phyloP scores from a whole-genome alignment of 2,888 invertebrate species.

The Chaitophorus viminalis region DNA sequence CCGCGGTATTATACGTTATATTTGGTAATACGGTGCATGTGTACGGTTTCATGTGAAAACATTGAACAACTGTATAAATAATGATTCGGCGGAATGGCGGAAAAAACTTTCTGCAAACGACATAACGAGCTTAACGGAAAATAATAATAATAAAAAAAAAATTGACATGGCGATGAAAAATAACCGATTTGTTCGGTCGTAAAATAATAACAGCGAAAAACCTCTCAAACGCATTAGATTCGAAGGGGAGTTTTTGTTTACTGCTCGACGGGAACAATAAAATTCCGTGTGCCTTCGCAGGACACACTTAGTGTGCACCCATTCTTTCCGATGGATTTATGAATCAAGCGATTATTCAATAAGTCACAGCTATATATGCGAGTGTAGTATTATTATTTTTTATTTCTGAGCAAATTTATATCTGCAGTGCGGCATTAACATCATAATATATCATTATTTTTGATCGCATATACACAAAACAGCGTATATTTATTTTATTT shows the following conservation, averaged over 20 bases:
- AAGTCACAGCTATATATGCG: no score
- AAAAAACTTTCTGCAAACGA: conserved; percentile 15
- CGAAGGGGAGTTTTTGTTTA: no score
- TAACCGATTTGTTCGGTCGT: background rate
- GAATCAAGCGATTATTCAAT: background rate
- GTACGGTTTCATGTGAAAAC: background rate
- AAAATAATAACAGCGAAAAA: background rate
- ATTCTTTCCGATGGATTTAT: conserved; percentile 21
- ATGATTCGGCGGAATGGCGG: conserved; percentile 13
- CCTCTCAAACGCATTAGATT: background rate
- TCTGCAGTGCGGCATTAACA: no score
- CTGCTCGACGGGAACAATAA: background rate
- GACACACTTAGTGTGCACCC: background rate
- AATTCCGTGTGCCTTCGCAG: background rate
- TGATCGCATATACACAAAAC: no score
- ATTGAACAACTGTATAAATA: conserved; percentile 18
- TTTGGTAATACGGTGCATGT: no score
- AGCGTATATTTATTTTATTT: no score
- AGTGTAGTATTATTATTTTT: no score
- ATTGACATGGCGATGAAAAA: background rate
- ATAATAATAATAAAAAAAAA: background rate
- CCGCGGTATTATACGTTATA: no score
- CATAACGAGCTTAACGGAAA: conserved; percentile 41
- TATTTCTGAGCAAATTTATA: no score
- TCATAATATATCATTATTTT: no score